A percentile compares a stretch with the other conserved stretches of the same genome.
These are phyloP conservation scores for Heliopora coerulea DNA, from an alignment of 92 coral and sea anemone genomes.

Conservation along the genomic window DNA sequence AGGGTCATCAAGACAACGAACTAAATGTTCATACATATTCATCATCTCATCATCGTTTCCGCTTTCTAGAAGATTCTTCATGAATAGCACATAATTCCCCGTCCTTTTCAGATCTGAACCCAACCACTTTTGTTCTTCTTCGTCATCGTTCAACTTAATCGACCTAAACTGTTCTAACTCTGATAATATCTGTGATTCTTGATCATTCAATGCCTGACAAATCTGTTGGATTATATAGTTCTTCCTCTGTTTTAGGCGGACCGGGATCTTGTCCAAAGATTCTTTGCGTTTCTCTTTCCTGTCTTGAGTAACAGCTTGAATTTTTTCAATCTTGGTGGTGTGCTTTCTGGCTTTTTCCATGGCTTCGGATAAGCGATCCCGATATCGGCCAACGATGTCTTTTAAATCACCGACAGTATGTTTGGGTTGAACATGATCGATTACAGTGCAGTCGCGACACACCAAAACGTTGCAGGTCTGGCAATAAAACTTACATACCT, in stretches of 20 bases:
- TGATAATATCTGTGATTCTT: conserved; percentile 14
- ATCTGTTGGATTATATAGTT: conserved; percentile 16
- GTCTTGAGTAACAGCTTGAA: neutral
- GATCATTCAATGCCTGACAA: conserved; percentile 17
- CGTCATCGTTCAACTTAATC: conserved; percentile 2
- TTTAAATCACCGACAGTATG: conserved; percentile 21
- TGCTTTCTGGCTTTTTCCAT: conserved; percentile 19
- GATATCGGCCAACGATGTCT: conserved; percentile 12
- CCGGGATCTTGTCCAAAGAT: conserved; percentile 9
- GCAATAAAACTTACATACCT: conserved; percentile 20
- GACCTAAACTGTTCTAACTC: conserved; percentile 2
- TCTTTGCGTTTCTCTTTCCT: neutral
- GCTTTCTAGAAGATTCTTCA: conserved; percentile 23
- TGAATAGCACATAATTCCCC: conserved; percentile 26
- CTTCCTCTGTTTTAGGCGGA: neutral
- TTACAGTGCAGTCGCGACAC: conserved; percentile 31
- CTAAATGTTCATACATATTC: conserved; percentile 37
- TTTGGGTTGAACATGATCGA: conserved; percentile 2
- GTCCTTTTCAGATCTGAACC: conserved; percentile 23
- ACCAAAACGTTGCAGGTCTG: conserved; percentile 29
- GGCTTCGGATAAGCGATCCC: neutral
- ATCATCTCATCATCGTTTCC: conserved; percentile 40
- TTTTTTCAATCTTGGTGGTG: neutral
- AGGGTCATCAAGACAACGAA: conserved; percentile 3
- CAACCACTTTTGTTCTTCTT: neutral